Base-by-base conservation (phyloP, 2,888 invertebrate species). In the Reticulitermes lucifugus region DNA sequence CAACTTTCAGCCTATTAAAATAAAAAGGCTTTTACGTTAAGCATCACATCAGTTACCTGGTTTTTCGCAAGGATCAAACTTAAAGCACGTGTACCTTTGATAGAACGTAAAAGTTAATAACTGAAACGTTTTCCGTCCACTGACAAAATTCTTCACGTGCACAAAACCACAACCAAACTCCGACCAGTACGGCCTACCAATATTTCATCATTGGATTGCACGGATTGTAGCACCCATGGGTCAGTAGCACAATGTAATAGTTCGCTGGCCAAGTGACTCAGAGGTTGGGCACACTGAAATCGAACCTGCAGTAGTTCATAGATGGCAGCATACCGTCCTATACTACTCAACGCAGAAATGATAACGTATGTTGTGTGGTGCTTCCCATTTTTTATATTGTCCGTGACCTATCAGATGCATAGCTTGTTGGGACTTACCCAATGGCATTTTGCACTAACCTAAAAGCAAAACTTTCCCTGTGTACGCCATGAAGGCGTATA, bases 81-180 rank as follows among this genome's bases (percentile, higher is more conserved):
- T 55, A 55, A 65, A 65, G 7, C 65, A 65, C 5, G 14, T 25
- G 5, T n/a, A 77, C 77, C 51, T 77, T 77, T 9, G 12, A n/a
- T 46, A 77, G 51, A 46, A 75, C 43, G 4, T 41, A n/a, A 21
- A 35, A 35, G 3, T 46, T 43, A n/a, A 46, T 9, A 77, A 77
- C 5, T 43, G 18, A 46, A 10, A 46, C 1, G 5, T 46, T n/a
- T n/a, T 46, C 46, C 12, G 51, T n/a, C 46, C 18, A 46, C 21
- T 77, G 51, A 46, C 73, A 77, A 77, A 77, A 0, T 51, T n/a
- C 22, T 51, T 77, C 77, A 51, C 51, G 77, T 77, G 77, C 77
- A 77, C 22, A 9, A n/a, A 77, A 77, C 21, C 77, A 51, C 77
- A 77, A 46, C 5, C 77, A n/a, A 51, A 77, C 77, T 77, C 46